Percentiles rank a stretch among this genome's conserved stretches.
phyloP scores from a whole-genome alignment of 1,140 invertebrate species.

The Hypsibius dujardini region DNA sequence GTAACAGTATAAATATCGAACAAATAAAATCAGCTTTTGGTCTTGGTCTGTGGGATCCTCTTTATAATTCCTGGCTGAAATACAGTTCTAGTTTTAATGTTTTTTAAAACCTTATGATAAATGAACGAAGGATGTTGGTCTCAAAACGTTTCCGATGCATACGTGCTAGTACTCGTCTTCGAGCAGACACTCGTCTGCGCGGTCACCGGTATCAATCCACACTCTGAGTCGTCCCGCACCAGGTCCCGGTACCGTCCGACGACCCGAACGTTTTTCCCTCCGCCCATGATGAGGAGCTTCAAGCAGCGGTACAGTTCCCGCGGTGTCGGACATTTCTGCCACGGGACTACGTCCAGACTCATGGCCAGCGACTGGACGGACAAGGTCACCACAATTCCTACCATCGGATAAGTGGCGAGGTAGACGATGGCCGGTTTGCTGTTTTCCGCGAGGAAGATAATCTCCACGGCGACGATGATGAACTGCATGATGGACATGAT shows the following conservation, averaged over 20 bases:
- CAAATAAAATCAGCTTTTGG: too few species aligned
- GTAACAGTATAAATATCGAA: too few species aligned
- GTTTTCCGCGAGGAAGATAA: neutral
- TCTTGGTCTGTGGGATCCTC: too few species aligned
- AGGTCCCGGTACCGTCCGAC: too few species aligned
- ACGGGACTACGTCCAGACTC: neutral
- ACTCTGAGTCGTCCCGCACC: too few species aligned
- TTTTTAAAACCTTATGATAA: too few species aligned
- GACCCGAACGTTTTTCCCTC: too few species aligned
- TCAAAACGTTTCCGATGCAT: too few species aligned
- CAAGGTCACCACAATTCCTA: neutral
- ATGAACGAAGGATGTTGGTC: too few species aligned
- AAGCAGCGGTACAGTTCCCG: neutral
- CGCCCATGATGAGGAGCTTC: too few species aligned
- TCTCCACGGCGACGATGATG: neutral
- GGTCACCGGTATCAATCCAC: neutral
- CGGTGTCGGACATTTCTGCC: neutral
- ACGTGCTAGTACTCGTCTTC: neutral
- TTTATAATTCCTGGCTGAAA: too few species aligned
- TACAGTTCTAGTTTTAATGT: too few species aligned
- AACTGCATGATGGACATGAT: neutral
- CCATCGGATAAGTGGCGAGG: neutral
- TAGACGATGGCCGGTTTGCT: neutral
- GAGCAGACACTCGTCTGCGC: slow-evolving; percentile 8
- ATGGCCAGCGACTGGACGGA: neutral